Evolutionary conservation across 37 sponge, comb jelly and placozoan genomes (phyloP).

Genomic region (Chondrilla cf. caribensis): DNA sequence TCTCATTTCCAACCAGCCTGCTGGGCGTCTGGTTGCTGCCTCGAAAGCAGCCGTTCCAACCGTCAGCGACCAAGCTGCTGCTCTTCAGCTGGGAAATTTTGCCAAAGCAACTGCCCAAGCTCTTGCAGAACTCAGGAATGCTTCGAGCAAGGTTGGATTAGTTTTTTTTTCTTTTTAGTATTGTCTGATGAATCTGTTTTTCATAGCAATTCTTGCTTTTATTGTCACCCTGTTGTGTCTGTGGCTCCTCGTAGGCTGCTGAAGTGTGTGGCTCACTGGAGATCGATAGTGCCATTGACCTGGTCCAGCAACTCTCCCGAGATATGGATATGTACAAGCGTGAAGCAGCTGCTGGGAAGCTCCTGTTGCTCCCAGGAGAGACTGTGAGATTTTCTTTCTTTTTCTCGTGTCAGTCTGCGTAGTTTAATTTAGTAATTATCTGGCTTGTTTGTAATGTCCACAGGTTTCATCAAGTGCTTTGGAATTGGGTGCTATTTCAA

Average conservation of each 20-base stretch:
- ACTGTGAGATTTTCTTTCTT: constrained; percentile 30
- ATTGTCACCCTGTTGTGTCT: too few species aligned
- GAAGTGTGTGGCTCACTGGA: constrained; percentile 93
- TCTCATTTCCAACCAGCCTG: constrained; percentile 66
- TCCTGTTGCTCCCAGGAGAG: constrained; percentile 76
- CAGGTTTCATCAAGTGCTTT: constrained; percentile 64
- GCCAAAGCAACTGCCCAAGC: constrained; percentile 90
- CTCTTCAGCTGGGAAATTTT: constrained; percentile 93
- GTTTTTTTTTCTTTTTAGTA: not conserved
- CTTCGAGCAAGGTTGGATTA: constrained; percentile 56
- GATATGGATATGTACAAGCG: constrained; percentile 51
- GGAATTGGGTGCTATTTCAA: constrained; percentile 89
- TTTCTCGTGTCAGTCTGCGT: too few species aligned
- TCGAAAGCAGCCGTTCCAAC: constrained; percentile 97
- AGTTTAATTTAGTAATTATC: too few species aligned
- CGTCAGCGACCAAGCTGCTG: constrained; percentile 93
- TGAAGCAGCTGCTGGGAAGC: constrained; percentile 53
- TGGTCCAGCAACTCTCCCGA: constrained; percentile 51
- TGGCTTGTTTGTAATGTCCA: too few species aligned
- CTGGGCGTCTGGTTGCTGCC: constrained; percentile 90
- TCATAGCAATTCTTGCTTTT: not conserved
- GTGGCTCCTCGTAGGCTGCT: constrained; percentile 47
- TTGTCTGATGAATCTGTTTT: not conserved
- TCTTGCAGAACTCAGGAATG: constrained; percentile 85
- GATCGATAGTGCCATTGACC: constrained; percentile 87